Base-by-base conservation (phyloP, 2,113 vertebrate genomes). In the Albula goreensis region DNA sequence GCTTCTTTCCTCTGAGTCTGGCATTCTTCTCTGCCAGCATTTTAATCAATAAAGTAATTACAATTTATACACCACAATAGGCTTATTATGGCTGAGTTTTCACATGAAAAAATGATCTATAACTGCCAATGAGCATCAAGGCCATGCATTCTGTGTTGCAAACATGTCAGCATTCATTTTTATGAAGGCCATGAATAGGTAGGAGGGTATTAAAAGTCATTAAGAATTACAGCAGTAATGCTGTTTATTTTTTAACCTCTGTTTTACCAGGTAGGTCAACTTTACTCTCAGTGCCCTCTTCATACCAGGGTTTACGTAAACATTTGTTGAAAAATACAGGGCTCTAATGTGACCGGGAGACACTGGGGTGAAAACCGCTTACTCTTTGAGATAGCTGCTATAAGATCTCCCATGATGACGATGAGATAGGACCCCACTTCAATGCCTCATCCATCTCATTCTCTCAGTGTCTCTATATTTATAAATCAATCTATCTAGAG, bases 11-110 rank as follows among this genome's bases (percentile, higher is more conserved):
- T 41, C 31, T 41, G 31, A 74, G 22, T 19, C 9, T 74, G 70
- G 70, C 70, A 74, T 31, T 74, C 70, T 74, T 31, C 9, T n/a
- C 70, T 5, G 8, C 22, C 70, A 74, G 70, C 70, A 74, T 31
- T 74, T 74, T 74, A 74, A 74, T 74, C 70, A 74, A 74, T 74
- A 74, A 74, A 74, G 70, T 10, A 74, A 74, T 74, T 74, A n/a
- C n/a, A 31, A 74, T 31, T 74, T 74, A 74, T 31, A 9, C 19
- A 31, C 22, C n/a, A 31, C 70, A 74, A 74, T 11, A 74, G 70
- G n/a, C 17, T 74, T n/a, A 74, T 74, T 74, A 74, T 74, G 31
- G 5, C 70, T 74, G 70, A 5, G 70, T 74, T 74, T 74, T 74
- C 70, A 31, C 70, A 74, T 74, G 60, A 22, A 25, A 74, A 74